Conservation (phyloP, 2,888 invertebrate species). For the Omphaloscelis lunosa region DNA sequence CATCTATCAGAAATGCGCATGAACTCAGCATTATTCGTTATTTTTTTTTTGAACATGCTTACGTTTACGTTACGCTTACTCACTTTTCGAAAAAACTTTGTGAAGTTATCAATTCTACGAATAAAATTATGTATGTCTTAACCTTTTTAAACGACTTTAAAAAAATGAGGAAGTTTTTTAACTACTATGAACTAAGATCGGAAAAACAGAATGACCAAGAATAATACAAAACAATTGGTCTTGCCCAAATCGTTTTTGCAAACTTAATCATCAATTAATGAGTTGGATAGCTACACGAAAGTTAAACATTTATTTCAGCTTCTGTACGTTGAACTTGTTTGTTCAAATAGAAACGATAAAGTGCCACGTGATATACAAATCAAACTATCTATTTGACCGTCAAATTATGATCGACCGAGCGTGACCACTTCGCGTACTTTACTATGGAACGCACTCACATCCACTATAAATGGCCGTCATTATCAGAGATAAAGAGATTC, state of each 20-base stretch:
- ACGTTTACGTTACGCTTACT: background rate
- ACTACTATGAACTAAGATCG: background rate
- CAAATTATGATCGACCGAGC: conserved; percentile 85
- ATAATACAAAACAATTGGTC: background rate
- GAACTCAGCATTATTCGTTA: background rate
- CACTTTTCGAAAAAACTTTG: too few relatives aligned
- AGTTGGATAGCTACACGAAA: conserved; percentile 41
- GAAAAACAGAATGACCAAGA: background rate
- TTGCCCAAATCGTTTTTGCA: conserved; percentile 8
- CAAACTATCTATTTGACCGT: conserved; percentile 86
- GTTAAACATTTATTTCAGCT: conserved; percentile 53
- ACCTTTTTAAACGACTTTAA: background rate
- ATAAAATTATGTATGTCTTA: background rate
- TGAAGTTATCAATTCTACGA: background rate
- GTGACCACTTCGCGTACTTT: conserved; percentile 81
- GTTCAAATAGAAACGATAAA: conserved; percentile 78
- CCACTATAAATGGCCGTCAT: conserved; percentile 54
- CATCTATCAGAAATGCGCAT: conserved; percentile 20
- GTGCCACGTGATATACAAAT: conserved; percentile 82
- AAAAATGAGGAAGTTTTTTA: too few relatives aligned
- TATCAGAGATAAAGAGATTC: conserved; percentile 38
- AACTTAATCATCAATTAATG: conserved; percentile 1
- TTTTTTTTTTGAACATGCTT: too few relatives aligned
- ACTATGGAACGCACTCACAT: conserved; percentile 74
- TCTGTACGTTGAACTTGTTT: conserved; percentile 81